Percentiles rank a stretch among this genome's conserved stretches.
These are phyloP conservation scores for Reinhardtius hippoglossoides DNA, from an alignment of 2,113 vertebrate genomes.

Conservation along the genomic window DNA sequence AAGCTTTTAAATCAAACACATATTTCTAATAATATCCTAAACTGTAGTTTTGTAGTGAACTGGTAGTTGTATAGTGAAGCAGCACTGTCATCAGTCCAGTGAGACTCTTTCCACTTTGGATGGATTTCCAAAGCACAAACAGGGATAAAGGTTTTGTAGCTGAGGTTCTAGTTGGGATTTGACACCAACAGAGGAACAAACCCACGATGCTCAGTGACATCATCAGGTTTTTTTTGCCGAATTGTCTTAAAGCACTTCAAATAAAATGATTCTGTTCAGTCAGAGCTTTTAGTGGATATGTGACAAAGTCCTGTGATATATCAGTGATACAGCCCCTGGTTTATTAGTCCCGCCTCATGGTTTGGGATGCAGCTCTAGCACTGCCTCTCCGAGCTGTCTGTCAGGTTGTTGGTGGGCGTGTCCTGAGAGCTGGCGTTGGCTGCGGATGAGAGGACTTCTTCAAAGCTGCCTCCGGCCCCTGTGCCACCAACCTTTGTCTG, in stretches of 20 bases:
- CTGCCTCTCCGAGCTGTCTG: slow-evolving; percentile 81
- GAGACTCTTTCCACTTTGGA: slow-evolving; percentile 1
- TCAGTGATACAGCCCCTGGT: slow-evolving; percentile 29
- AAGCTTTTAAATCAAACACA: slow-evolving; percentile 7
- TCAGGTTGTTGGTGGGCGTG: slow-evolving; percentile 78
- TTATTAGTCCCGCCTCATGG: slow-evolving; percentile 10
- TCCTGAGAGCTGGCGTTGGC: slow-evolving; percentile 92
- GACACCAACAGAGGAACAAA: not conserved
- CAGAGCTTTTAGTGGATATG: slow-evolving; percentile 17
- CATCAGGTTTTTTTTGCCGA: too few species aligned
- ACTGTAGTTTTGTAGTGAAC: not conserved
- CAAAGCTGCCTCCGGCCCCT: slow-evolving; percentile 88
- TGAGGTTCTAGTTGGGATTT: slow-evolving; percentile 6
- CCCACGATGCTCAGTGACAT: not conserved
- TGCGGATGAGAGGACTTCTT: slow-evolving; percentile 94
- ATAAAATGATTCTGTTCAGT: slow-evolving; percentile 20
- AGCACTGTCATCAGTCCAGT: not conserved
- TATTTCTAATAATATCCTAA: slow-evolving; percentile 1
- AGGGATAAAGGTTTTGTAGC: not conserved
- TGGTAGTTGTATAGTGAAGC: not conserved
- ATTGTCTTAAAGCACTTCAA: not conserved
- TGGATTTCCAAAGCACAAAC: too few species aligned
- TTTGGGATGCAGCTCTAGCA: slow-evolving; percentile 74
- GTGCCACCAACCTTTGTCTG: slow-evolving; percentile 92
- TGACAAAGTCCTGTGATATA: slow-evolving; percentile 16